Base-by-base conservation (phyloP, 1,140 invertebrate species). In the Diorhabda elongata region DNA sequence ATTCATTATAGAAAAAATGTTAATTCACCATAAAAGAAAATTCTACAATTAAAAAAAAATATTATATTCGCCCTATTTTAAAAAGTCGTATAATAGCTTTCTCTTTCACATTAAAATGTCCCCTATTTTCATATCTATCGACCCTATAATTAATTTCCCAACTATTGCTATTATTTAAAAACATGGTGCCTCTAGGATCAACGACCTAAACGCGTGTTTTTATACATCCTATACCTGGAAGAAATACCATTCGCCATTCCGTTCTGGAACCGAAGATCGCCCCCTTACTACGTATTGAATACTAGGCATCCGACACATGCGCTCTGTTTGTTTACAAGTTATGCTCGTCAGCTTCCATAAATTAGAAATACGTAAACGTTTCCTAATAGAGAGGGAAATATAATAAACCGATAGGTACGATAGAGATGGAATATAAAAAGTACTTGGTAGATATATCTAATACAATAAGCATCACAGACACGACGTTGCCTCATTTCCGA, bases 301-400 rank as follows among this genome's bases (percentile, higher is more conserved):
- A 75, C 75, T 76, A 72, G 71, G 65, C 65, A 68, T 64, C 66
- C 59, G n/a, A 74, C 81, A 81, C 81, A 76, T 80, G 81, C 81
- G 81, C 77, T 57, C 64, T 73, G 74, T 65, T 82, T 82, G 81
- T 82, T 82, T 82, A 82, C 80, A 81, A 81, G 69, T 73, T 71
- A 69, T 65, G 70, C 64, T 66, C 71, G 60, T 68, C 52, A 64
- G 71, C 72, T 66, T 73, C 74, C 74, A 67, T 68, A 72, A 68
- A 71, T 68, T 76, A 73, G 74, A 73, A 73, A 62, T 74, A 71
- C 76, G 47, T 52, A 52, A 52, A 52, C 47, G n/a, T 52, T 52
- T 52, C 47, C 47, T 52, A 52, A 52, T n/a, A 52, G 47, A 52
- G 47, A 52, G 47, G n/a, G n/a, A 52, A 52, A 6, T 6, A 52